These are phyloP conservation scores for Philhelius pedissequus DNA, from an alignment of 2,888 invertebrate species.

Conservation along the genomic window DNA sequence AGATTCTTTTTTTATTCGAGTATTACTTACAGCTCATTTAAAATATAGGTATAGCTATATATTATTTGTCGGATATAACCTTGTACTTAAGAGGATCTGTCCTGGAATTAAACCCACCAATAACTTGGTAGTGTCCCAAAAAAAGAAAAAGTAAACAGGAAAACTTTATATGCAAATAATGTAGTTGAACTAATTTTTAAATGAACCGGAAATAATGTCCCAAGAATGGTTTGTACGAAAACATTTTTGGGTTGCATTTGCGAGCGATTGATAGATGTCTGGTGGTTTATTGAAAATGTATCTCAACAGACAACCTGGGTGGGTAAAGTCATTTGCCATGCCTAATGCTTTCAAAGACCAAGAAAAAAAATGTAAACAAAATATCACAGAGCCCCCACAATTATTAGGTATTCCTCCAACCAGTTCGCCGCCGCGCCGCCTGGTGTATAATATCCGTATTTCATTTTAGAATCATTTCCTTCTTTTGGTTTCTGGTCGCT, in stretches of 20 bases:
- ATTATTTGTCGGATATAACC: neutral
- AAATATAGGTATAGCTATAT: neutral
- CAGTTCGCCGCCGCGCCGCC: neutral
- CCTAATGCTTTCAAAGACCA: neutral
- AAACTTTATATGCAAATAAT: neutral
- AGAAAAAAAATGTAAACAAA: neutral
- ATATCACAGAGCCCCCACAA: neutral
- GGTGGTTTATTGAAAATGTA: constrained; percentile 17
- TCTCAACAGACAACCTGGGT: neutral
- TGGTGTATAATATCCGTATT: neutral
- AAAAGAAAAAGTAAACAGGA: neutral
- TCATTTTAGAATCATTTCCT: neutral
- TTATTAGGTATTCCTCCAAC: neutral
- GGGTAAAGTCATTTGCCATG: neutral
- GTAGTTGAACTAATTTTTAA: neutral
- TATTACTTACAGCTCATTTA: neutral
- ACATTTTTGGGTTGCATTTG: neutral
- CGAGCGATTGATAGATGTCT: constrained; percentile 23
- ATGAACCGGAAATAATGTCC: neutral
- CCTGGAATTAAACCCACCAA: neutral
- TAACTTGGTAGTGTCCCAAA: neutral
- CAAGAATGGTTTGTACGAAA: neutral
- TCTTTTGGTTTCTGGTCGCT: neutral
- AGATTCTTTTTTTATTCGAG: neutral
- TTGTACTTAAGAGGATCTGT: neutral